Evolutionary conservation across 2,113 vertebrate genomes (phyloP).

Genomic region (Motacilla alba): DNA sequence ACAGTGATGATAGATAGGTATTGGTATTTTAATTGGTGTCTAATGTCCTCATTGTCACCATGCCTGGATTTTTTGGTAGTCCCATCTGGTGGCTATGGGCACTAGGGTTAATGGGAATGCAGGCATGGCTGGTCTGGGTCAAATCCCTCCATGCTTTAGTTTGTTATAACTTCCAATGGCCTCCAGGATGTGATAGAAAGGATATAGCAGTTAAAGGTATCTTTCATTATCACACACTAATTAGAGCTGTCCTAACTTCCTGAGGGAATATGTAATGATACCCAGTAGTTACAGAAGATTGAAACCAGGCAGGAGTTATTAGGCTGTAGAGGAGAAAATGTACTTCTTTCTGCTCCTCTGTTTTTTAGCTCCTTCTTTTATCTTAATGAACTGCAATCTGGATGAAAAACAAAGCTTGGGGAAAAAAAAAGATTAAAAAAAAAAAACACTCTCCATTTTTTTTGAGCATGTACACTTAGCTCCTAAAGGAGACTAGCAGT

Average conservation of each 20-base stretch:
- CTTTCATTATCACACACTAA: conserved; percentile 6
- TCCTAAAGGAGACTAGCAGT: not conserved
- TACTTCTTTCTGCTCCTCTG: not conserved
- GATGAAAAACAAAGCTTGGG: not conserved
- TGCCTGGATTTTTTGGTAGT: not conserved
- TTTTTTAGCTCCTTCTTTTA: not conserved
- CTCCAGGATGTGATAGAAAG: not conserved
- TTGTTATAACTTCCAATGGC: not conserved
- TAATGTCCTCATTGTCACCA: not conserved
- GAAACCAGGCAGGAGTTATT: not conserved
- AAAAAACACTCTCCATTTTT: not conserved
- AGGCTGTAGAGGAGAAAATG: not conserved
- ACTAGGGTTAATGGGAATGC: not conserved
- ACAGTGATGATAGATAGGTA: not conserved
- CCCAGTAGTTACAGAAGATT: not conserved
- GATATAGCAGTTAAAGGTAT: not conserved
- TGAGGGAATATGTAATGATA: not conserved
- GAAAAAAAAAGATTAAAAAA: not conserved
- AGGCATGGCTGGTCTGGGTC: not conserved
- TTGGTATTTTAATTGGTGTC: not conserved
- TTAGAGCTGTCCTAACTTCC: conserved; percentile 24
- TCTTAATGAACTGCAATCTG: not conserved
- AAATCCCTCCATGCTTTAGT: not conserved
- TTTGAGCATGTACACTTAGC: not conserved
- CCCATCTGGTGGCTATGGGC: not conserved